Base-by-base conservation (phyloP, 2,797 vertebrate species). In the Myripristis murdjan region DNA sequence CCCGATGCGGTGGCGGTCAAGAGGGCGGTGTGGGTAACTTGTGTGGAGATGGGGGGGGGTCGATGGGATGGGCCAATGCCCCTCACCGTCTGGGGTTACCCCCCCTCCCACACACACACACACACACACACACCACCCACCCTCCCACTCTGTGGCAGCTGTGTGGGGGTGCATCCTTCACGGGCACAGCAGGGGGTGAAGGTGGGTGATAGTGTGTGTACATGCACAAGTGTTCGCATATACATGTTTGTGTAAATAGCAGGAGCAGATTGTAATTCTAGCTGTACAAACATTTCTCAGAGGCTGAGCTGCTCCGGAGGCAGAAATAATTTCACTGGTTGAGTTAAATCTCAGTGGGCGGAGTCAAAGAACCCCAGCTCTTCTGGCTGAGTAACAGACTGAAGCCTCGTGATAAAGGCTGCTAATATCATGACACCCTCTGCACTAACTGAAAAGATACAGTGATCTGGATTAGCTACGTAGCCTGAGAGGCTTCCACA, bases 131-230 rank as follows among this genome's bases (percentile, higher is more conserved):
- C n/a, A n/a, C 75, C 65, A 75, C 65, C 59, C 20, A 33, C 72
- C 77, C 77, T 54, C 67, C 71, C 14, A 54, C 79, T 70, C 31
- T 15, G 72, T 79, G 74, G 83, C 83, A 90, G 90, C 83, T 92
- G 87, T 77, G 73, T 51, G 63, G 67, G 75, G 77, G 79, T 66
- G 70, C 71, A 81, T 75, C 70, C 75, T 86, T 83, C 69, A 81
- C 65, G 20, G 54, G 59, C 81, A 60, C 83, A 20, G 66, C 82
- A 69, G 79, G 84, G 59, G 71, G 72, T 41, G 57, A 23, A 70
- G 72, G 49, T 71, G 73, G 77, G 68, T 64, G 73, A 82, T 61
- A 52, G 64, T 35, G 61, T 75, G 75, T 60, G 70, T 71, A 18
- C 48, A 18, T 65, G 39, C 54, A 33, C 69, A 18, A 16, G 26